Conservation (phyloP, 2,113 vertebrate genomes). For the Puma concolor region DNA sequence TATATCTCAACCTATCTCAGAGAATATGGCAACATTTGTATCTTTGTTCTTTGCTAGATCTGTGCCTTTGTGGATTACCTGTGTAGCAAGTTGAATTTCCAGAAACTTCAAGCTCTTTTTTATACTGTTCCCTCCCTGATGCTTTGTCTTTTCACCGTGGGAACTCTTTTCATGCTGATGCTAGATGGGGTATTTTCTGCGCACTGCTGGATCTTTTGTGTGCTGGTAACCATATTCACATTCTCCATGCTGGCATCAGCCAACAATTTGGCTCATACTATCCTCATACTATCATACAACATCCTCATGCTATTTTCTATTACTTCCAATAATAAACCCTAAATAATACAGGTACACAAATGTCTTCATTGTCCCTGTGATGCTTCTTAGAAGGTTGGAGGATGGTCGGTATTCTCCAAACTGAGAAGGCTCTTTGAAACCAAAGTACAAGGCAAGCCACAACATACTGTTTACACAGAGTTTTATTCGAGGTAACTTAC, state of each 20-base stretch:
- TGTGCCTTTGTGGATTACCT: slow-evolving; percentile 93
- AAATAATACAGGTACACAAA: not conserved
- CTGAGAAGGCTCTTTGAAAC: not conserved
- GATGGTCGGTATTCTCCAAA: not conserved
- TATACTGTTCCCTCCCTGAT: slow-evolving; percentile 91
- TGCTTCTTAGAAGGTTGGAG: not conserved
- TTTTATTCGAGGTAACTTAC: not conserved
- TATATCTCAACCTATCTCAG: slow-evolving; percentile 93
- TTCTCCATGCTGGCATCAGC: slow-evolving; percentile 92
- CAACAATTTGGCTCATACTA: slow-evolving; percentile 86
- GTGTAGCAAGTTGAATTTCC: slow-evolving; percentile 92
- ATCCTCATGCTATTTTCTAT: slow-evolving; percentile 91
- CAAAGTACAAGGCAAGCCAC: not conserved
- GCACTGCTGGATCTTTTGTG: slow-evolving; percentile 92
- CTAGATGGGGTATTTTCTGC: slow-evolving; percentile 91
- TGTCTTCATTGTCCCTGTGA: not conserved
- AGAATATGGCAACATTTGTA: slow-evolving; percentile 93
- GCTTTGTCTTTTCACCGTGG: slow-evolving; percentile 87
- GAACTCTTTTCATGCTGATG: slow-evolving; percentile 92
- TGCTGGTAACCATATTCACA: slow-evolving; percentile 92
- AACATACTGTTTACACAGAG: not conserved
- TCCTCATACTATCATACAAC: slow-evolving; percentile 81
- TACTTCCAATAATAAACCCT: not conserved
- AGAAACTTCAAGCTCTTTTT: slow-evolving; percentile 92
- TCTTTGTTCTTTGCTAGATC: slow-evolving; percentile 93